Evolutionary conservation across 2,113 vertebrate species (phyloP), one percentile per base, ranked within the genome.

Genomic region (Syrrhaptes paradoxus): DNA sequence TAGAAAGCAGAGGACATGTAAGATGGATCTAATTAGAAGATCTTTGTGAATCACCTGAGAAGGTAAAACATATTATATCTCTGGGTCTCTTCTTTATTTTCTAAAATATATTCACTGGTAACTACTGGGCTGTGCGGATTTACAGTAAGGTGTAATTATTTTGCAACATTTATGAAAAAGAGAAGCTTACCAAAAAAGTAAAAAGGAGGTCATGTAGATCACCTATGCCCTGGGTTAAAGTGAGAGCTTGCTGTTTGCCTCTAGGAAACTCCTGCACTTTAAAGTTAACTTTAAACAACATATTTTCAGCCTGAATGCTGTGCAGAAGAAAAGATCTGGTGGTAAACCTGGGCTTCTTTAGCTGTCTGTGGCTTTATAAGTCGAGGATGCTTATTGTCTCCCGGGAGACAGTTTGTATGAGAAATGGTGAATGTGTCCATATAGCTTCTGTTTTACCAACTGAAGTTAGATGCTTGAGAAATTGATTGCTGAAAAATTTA

Each of bases 11-110:
- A 73, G 26, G 49, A 58, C 6, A 1, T 61, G 61, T 75, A 45
- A 85, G 48, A 63, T 28, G 31, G 63, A 72, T 75, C 13, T 76
- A 68, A 58, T 24, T 32, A 57, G 83, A 81, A 80, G 84, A 92
- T 65, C 36, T 55, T 22, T 88, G 68, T 72, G 80, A 81, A 46
- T 41, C 63, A 89, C 34, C 31, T 76, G 34, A 83, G 41, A 94
- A 97, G 95, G 96, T 96, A 96, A 97, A 85, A 6, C 3, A 11
- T 71, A 17, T 55, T 78, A 17, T 62, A 45, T 17, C 8, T 62
- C 61, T 16, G 7, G 14, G 9, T 54, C 4, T 76, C 10, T 3
- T 49, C 22, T 58, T 94, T 74, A 11, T 87, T 87, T 91, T 73
- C 36, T 66, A 32, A 62, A 76, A 59, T 2, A 2, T 14, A 24